Percentiles rank a stretch among this genome's conserved stretches.
These are phyloP conservation scores for Dichetophora obliterata DNA, from an alignment of 2,888 invertebrate species.

Conservation along the genomic window DNA sequence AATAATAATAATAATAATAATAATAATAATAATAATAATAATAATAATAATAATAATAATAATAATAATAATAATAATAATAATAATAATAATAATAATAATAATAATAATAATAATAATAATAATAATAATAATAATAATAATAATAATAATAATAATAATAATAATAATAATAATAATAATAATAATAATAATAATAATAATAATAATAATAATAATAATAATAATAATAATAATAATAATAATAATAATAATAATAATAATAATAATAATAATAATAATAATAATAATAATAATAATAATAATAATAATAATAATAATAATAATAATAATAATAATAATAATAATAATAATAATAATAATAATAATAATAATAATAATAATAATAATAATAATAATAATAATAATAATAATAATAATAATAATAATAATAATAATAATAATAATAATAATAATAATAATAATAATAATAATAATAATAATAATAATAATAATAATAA, in stretches of 20 bases:
- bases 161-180: neutral
- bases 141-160: neutral
- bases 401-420: neutral
- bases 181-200: neutral
- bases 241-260: neutral
- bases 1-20: neutral
- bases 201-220: neutral
- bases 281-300: neutral
- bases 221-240: neutral
- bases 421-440: neutral
- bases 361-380: neutral
- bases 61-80: neutral
- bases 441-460: neutral
- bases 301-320: neutral
- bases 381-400: neutral
- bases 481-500: neutral
- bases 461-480: neutral
- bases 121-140: neutral
- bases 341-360: neutral
- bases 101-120: neutral
- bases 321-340: neutral
- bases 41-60: neutral
- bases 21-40: neutral
- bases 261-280: neutral
- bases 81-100: neutral